phyloP scores from a whole-genome alignment of 2,797 vertebrate genomes.

The Eulemur albifrons region DNA sequence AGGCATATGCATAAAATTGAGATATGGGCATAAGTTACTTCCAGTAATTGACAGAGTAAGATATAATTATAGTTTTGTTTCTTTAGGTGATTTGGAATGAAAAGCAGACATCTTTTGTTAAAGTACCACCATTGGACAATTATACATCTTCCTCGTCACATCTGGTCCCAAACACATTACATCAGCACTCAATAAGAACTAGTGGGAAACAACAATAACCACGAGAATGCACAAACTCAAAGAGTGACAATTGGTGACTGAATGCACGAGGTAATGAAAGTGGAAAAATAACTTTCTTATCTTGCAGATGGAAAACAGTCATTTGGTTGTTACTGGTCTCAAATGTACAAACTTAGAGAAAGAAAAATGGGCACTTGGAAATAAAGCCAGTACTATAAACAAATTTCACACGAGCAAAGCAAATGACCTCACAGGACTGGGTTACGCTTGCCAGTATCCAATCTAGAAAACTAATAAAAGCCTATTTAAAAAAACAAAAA shows the following conservation, averaged over 20 bases:
- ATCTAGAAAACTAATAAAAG: neutral
- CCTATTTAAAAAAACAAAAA: neutral
- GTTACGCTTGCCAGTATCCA: neutral
- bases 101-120: constrained; percentile 58
- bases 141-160: neutral
- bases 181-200: neutral
- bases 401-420: constrained; percentile 15
- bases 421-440: neutral
- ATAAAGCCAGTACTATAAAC: constrained; percentile 40
- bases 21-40: constrained; percentile 55
- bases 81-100: constrained; percentile 61
- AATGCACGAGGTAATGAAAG: constrained; percentile 52
- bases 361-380: constrained; percentile 60
- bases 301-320: constrained; percentile 61
- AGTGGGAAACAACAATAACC: constrained; percentile 41
- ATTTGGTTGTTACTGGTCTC: constrained; percentile 61
- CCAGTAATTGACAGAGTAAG: constrained; percentile 38
- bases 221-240: constrained; percentile 64
- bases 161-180: constrained; percentile 29
- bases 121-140: neutral
- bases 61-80: constrained; percentile 29
- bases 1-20: neutral
- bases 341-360: constrained; percentile 68
- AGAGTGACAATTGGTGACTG: constrained; percentile 55
- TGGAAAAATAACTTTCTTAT: constrained; percentile 55